These are phyloP conservation scores for Harpalus rufipes DNA, from an alignment of 2,888 invertebrate genomes.

Conservation along the genomic window DNA sequence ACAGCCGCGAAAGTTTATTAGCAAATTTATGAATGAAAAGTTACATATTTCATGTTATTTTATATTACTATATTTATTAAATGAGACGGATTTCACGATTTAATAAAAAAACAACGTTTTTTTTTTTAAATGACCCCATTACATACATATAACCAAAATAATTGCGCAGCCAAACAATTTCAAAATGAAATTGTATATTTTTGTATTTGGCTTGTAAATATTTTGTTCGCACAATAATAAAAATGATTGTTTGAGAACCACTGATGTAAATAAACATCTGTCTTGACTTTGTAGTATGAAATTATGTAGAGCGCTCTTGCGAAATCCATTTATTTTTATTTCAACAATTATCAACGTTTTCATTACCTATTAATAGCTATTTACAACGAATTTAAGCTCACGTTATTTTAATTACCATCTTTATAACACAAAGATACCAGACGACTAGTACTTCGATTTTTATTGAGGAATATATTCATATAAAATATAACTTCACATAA, in stretches of 20 bases:
- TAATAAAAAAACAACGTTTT: too few relatives aligned
- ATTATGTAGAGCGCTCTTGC: conserved; percentile 26
- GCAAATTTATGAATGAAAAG: too few relatives aligned
- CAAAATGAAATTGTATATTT: too few relatives aligned
- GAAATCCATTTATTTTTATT: conserved; percentile 42
- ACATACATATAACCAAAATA: too few relatives aligned
- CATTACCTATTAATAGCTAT: conserved; percentile 38
- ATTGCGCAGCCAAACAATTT: too few relatives aligned
- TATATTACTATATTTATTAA: too few relatives aligned
- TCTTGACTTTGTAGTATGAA: conserved; percentile 33
- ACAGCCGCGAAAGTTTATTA: too few relatives aligned
- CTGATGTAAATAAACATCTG: conserved; percentile 39
- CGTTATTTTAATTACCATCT: conserved; percentile 20
- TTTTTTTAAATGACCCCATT: too few relatives aligned
- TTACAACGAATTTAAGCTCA: conserved; percentile 13
- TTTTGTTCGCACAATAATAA: too few relatives aligned
- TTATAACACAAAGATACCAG: not conserved
- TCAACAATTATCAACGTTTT: conserved; percentile 20
- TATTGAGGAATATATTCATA: not conserved
- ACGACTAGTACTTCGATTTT: not conserved
- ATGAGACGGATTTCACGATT: too few relatives aligned
- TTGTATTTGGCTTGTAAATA: too few relatives aligned
- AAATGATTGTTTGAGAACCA: not conserved
- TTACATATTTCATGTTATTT: too few relatives aligned
- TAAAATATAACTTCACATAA: not conserved